Evolutionary conservation across 2,797 vertebrate genomes (phyloP).

Genomic region (Sebastes matsubarae): DNA sequence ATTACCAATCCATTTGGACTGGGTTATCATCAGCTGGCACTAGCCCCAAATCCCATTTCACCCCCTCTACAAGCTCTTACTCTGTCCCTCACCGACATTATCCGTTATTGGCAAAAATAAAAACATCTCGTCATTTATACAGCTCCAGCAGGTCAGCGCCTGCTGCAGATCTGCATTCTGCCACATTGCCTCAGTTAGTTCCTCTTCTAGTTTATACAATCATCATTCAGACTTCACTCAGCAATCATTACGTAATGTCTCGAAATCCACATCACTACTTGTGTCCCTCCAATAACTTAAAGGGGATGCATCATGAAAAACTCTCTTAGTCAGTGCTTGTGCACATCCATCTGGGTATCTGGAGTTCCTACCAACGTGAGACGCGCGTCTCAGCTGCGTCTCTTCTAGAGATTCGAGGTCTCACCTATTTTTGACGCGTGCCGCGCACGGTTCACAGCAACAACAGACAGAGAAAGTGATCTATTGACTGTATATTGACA

Average conservation of each 20-base stretch:
- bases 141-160: background rate
- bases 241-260: background rate
- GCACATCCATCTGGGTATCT: too few species aligned
- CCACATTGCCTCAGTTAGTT: background rate
- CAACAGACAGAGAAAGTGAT: too few species aligned
- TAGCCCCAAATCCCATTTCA: constrained; percentile 89
- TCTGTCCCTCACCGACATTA: constrained; percentile 74
- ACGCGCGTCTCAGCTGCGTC: too few species aligned
- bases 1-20: constrained; percentile 87
- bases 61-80: constrained; percentile 85
- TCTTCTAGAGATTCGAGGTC: too few species aligned
- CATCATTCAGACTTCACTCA: background rate
- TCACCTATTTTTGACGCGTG: too few species aligned
- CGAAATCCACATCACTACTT: background rate
- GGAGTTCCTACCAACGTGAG: too few species aligned
- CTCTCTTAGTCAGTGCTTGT: too few species aligned
- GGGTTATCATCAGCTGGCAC: constrained; percentile 87
- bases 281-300: background rate
- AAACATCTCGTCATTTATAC: constrained; percentile 23
- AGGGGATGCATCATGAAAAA: too few species aligned
- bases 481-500: too few species aligned
- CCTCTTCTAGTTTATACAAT: background rate
- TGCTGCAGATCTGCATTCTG: background rate
- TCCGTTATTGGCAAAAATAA: constrained; percentile 26
- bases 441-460: too few species aligned